Evolutionary conservation across 2,888 invertebrate species (phyloP).

Genomic region (Lottia gigantea): DNA sequence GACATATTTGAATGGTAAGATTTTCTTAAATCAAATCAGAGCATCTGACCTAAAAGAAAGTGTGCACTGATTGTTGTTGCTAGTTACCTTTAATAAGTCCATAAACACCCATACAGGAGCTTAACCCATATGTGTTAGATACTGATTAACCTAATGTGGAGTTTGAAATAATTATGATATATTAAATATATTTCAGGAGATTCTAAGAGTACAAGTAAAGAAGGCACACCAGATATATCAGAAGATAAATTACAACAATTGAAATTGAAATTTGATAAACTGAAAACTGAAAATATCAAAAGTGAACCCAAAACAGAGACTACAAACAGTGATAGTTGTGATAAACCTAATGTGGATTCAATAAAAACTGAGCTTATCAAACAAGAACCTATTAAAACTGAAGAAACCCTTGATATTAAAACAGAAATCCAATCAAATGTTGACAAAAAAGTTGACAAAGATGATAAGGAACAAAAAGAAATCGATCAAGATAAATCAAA

Average conservation of each 20-base stretch:
- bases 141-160: no score
- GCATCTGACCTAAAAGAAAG: no score
- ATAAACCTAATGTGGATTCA: constrained; percentile 78
- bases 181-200: constrained; percentile 19
- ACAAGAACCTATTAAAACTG: neutral
- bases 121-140: no score
- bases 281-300: constrained; percentile 26
- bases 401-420: neutral
- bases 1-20: no score
- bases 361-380: constrained; percentile 55
- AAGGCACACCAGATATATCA: constrained; percentile 33
- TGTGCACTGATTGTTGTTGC: no score
- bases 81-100: no score
- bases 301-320: constrained; percentile 71
- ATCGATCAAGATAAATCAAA: constrained; percentile 23
- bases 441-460: constrained; percentile 27
- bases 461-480: constrained; percentile 17
- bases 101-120: no score
- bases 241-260: constrained; percentile 31
- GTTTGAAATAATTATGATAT: no score
- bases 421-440: constrained; percentile 69
- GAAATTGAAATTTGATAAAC: constrained; percentile 43
- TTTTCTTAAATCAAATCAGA: no score
- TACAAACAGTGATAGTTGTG: constrained; percentile 81
- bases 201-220: constrained; percentile 34